Base-by-base conservation (phyloP, 1,140 invertebrate genomes). In the Globodera ellingtonae region DNA sequence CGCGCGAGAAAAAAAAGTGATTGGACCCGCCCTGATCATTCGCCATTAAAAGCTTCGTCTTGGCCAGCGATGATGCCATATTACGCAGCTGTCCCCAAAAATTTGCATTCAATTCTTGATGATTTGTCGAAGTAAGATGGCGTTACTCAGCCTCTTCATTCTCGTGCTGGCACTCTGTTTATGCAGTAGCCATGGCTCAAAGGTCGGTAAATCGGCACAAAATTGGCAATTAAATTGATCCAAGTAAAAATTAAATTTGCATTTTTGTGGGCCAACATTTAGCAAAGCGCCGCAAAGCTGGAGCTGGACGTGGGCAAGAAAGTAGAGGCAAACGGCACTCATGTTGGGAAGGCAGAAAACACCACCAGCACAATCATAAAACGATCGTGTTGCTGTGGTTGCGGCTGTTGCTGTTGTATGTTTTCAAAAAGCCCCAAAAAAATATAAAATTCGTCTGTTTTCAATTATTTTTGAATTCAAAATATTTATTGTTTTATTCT, bases 381-480 rank as follows among this genome's bases (percentile, higher is more conserved):
- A 47, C 65, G 74, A 3, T 75, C 56, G 18, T 75, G 74, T 44
- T 75, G 74, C 50, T 75, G 74, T 50, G 56, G 73, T 50, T 75
- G 73, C 5, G 56, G 73, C 50, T 75, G 73, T 75, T 75, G 73
- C 47, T 75, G 73, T 69, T 8, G 7, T 10, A 44, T 69, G 6
- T 47, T 47, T 69, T 69, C 6, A 47, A 69, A 35, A 47, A 69
- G 46, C 7, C 24, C 46, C 10, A 47, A 69, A 35, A 35, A 44
- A 10, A n/a, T 62, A 62, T n/a, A n/a, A 75, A 56, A 65, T 52
- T 52, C 8, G 8, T 52, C 13, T 4, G 8, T 52, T 52, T 52
- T 52, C 13, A 75, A 65, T 56, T 67, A n/a, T 47, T 59, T 13
- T 59, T 50, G 66, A 75, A 47, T 6, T 72, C n/a, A n/a, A 24